Base-by-base conservation (phyloP, 2,888 invertebrate genomes). In the Drosophila rellima region DNA sequence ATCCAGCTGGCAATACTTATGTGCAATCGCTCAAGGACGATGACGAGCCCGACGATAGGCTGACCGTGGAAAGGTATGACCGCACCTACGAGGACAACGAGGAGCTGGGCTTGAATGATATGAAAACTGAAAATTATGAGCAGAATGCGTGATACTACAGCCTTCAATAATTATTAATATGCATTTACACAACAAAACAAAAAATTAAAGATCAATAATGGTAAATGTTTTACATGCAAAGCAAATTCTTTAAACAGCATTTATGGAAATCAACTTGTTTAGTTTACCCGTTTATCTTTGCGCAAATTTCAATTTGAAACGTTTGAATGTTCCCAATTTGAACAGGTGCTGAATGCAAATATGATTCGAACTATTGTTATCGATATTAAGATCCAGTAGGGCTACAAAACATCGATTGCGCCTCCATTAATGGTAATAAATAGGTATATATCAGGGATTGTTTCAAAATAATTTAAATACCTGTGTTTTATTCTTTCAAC, bases 1-100 rank as follows among this genome's bases (percentile, higher is more conserved):
- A 99, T 93, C 98, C 99, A 1, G 97, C 99, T 8, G 99, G 99
- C 0, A 99, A 99, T 93, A 98, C 98, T 74, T 99, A 98, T 91
- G 94, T 99, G 44, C 97, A 98, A 95, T 97, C 97, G 89, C 92
- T 97, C 1, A 70, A 61, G 37, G 96, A 91, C 37, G 94, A 94
- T 33, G 94, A 94, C 20, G 94, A 95, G 64, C 92, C 93, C n/a
- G 98, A 98, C 90, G 94, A 95, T 0, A 94, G 94, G 67, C 93
- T 99, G 73, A 95, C 93, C 69, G 95, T 98, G 15, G 95, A 94
- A 0, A 94, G 95, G 37, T 99, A 99, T 92, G 96, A 96, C 62
- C 94, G 99, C 50, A 94, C 93, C 0, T 96, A 94, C 88, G 98
- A 99, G 8, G 98, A 99, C 91, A 98, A 99, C 90, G 99, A 99